Evolutionary conservation across 2,888 invertebrate species (phyloP), one percentile per base, ranked within the genome.

Genomic region (Elegia similella): DNA sequence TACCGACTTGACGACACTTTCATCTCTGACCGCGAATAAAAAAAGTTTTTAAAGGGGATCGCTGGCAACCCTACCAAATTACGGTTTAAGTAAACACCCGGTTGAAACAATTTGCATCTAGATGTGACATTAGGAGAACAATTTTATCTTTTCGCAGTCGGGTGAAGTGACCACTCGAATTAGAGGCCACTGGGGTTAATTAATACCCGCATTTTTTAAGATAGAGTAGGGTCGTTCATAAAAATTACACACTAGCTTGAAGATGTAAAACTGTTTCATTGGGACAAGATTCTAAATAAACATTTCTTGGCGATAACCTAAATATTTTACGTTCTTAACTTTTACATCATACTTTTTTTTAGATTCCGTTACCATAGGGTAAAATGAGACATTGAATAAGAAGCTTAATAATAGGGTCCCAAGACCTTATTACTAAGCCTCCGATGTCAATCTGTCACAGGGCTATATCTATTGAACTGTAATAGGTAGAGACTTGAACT

Each of bases 61-160:
- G 50, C 5, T 55, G 52, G 55, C 48, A 67, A 82, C 86, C 80
- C 84, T 85, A 86, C 73, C 86, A 75, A 87, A 88, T 86, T 86
- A 85, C 78, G 86, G 82, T 84, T 83, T 82, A 84, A 85, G 82
- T 88, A 88, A 88, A 89, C 86, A 88, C 82, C 66, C 72, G 73
- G 81, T 78, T 77, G 78, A 78, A 78, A 83, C 88, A 87, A 91
- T 91, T 91, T 90, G 88, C 91, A 91, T 90, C 82, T 82, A 85
- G 88, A 91, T 90, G 89, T 86, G 87, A 87, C 91, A 88, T 90
- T 89, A 89, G 80, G 76, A 54, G 72, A 65, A 71, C 71, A 70
- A 76, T 78, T 82, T 81, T 76, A 75, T 79, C 82, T 78, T 82
- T 82, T 79, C 75, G 73, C 71, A 64, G 65, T 60, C 67, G 65